These are phyloP conservation scores for Parambassis ranga DNA, from an alignment of 2,797 vertebrate genomes.

Conservation along the genomic window DNA sequence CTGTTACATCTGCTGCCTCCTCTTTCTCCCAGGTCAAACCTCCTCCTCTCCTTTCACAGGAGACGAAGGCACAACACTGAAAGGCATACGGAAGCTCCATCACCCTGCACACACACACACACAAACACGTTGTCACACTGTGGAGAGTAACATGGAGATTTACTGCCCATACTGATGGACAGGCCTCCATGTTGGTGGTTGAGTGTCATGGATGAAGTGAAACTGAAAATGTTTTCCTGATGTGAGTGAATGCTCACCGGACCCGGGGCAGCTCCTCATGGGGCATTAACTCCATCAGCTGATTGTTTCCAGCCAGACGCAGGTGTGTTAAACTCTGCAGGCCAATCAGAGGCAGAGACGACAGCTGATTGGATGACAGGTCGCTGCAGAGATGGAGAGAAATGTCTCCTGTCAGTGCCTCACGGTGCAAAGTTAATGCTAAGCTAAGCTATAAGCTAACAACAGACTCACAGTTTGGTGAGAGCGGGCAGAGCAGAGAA, in stretches of 20 bases:
- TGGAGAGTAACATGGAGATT: too few relatives aligned
- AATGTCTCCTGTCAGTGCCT: too few relatives aligned
- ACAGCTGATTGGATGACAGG: slow-evolving; percentile 91
- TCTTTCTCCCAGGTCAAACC: slow-evolving; percentile 82
- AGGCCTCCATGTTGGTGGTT: slow-evolving; percentile 2
- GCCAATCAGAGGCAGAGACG: slow-evolving; percentile 87
- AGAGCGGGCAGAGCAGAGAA: slow-evolving; percentile 89
- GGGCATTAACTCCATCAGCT: slow-evolving; percentile 86
- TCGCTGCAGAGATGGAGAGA: slow-evolving; percentile 81
- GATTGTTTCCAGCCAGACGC: slow-evolving; percentile 91
- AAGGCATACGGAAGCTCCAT: slow-evolving; percentile 95
- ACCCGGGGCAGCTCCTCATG: slow-evolving; percentile 88
- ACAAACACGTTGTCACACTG: too few relatives aligned
- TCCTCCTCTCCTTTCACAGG: slow-evolving; percentile 83
- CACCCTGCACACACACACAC: slow-evolving; percentile 76
- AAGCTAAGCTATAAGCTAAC: too few relatives aligned
- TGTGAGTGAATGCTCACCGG: slow-evolving; percentile 40
- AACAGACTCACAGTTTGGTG: slow-evolving; percentile 88
- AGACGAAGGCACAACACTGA: slow-evolving; percentile 91
- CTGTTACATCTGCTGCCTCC: slow-evolving; percentile 75
- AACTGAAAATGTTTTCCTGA: not conserved
- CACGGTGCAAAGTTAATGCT: too few relatives aligned
- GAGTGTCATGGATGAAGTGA: not conserved
- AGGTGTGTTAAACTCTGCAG: slow-evolving; percentile 91
- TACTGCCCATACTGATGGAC: too few relatives aligned